Base-by-base conservation (phyloP, 2,888 invertebrate species). In the Lottia scabra region DNA sequence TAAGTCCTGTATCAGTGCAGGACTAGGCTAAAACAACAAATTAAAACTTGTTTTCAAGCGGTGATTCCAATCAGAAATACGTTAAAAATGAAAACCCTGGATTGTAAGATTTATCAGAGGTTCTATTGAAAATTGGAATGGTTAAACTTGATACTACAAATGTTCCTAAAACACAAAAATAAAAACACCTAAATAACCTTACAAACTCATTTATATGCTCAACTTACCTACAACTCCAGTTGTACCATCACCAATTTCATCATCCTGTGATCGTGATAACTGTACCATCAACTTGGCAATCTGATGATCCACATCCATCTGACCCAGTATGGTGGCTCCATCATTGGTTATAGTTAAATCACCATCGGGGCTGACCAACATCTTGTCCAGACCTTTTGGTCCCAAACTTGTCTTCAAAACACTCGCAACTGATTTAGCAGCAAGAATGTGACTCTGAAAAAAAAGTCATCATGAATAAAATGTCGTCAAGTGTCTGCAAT, bases 181-280 rank as follows among this genome's bases (percentile, higher is more conserved):
- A n/a, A n/a, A n/a, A n/a, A n/a, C n/a, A n/a, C n/a, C n/a, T n/a
- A n/a, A n/a, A n/a, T n/a, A n/a, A n/a, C n/a, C n/a, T n/a, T n/a
- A n/a, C n/a, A n/a, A n/a, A n/a, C n/a, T n/a, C n/a, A n/a, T n/a
- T n/a, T n/a, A 8, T 10, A 6, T 6, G 5, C 38, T 38, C n/a
- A n/a, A 72, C 86, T 74, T 83, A 92, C 92, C 92, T 72, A 99
- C 99, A 81, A 99, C 99, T 15, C 99, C 99, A 12, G 99, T 99
- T 0, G 99, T 99, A 66, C 99, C 99, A 91, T 99, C 99, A 56
- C 99, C 99, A 85, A 99, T 98, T 92, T 99, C 99, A 91, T 99
- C 98, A 89, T 99, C 99, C 90, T 99, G 99, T 72, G 98, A 98
- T 90, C 99, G 98, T 38, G 98, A 97, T 74, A 99, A 90, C 89